A percentile compares a stretch with the other conserved stretches of the same genome.
Evolutionary conservation across 2,113 vertebrate genomes (phyloP).

Genomic region (Centropristis striata): DNA sequence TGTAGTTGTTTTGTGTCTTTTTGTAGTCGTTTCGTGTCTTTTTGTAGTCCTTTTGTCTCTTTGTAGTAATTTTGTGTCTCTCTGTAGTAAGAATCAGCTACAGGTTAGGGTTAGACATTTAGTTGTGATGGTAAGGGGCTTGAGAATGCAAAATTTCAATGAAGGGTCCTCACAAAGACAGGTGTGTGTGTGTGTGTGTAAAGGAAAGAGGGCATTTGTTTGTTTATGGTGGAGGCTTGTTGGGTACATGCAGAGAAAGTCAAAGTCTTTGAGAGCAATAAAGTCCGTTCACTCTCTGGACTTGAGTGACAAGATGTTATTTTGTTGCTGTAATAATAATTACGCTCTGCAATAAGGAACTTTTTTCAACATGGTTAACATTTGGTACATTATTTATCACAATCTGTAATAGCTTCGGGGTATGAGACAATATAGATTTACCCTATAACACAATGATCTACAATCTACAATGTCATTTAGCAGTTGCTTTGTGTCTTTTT

Average conservation of each 20-base stretch:
- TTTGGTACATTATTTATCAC: not conserved
- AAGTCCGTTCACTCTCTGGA: not conserved
- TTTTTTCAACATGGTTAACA: not conserved
- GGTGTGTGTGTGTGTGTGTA: not conserved
- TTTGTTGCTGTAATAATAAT: not conserved
- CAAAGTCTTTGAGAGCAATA: slow-evolving; percentile 1
- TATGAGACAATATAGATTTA: not conserved
- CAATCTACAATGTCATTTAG: not conserved
- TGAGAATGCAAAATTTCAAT: no score
- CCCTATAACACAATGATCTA: not conserved
- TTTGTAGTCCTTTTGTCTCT: no score
- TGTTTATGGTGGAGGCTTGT: slow-evolving; percentile 13
- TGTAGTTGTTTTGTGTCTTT: no score
- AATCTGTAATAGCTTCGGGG: not conserved
- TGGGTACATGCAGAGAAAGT: slow-evolving; percentile 17
- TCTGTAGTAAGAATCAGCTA: no score
- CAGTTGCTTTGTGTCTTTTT: no score
- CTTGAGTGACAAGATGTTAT: not conserved
- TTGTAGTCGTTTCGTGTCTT: no score
- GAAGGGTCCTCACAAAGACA: no score
- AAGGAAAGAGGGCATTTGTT: slow-evolving; percentile 24
- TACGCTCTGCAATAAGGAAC: no score
- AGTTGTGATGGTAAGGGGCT: no score
- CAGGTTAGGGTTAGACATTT: no score
- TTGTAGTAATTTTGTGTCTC: no score